A percentile compares a stretch with the other conserved stretches of the same genome.
Evolutionary conservation across 2,113 vertebrate species (phyloP).

Genomic region (Mellivora capensis): DNA sequence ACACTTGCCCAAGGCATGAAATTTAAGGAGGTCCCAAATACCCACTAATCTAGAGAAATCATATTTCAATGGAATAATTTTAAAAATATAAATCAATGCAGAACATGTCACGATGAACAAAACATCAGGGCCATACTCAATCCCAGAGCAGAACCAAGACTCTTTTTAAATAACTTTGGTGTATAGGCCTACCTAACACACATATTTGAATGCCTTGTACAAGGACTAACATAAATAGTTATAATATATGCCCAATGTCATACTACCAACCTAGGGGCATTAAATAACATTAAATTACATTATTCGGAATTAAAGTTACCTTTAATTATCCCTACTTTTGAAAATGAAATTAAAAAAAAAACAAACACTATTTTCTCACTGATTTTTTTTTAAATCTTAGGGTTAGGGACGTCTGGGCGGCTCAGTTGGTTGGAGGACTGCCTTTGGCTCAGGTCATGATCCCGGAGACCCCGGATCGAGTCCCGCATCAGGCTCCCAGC

Average conservation of each 20-base stretch:
- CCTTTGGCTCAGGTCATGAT: too few relatives aligned
- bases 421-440: too few relatives aligned
- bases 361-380: neutral
- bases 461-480: too few relatives aligned
- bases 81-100: neutral
- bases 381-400: neutral
- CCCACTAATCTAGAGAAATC: neutral
- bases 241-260: neutral
- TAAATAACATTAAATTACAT: neutral
- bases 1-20: neutral
- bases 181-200: neutral
- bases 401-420: neutral
- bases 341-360: neutral
- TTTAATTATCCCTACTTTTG: constrained; percentile 24
- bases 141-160: neutral
- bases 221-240: neutral
- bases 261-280: neutral
- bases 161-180: neutral
- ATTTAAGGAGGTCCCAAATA: neutral
- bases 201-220: neutral
- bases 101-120: neutral
- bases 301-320: constrained; percentile 10
- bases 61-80: neutral
- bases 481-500: too few relatives aligned
- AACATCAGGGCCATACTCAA: neutral